Percentiles rank a stretch among this genome's conserved stretches.
Evolutionary conservation across 2,888 invertebrate genomes (phyloP).

Genomic region (Drepana falcataria): DNA sequence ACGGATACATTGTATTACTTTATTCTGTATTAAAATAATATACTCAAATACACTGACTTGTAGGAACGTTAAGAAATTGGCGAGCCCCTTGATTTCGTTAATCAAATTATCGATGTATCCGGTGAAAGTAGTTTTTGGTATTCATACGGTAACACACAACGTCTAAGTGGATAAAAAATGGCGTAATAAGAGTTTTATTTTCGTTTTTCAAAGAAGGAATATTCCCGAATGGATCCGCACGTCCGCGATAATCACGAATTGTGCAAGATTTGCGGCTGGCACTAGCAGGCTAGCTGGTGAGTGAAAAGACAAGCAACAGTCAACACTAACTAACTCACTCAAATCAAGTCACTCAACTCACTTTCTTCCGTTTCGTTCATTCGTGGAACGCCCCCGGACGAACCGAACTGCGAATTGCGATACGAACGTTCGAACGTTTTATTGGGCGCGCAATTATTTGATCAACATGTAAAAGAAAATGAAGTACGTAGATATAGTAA

Average conservation of each 20-base stretch:
- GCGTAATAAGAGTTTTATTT: slow-evolving; percentile 28
- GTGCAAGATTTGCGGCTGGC: slow-evolving; percentile 26
- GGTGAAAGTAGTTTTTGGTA: slow-evolving; percentile 58
- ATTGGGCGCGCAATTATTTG: no score
- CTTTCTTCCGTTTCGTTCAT: no score
- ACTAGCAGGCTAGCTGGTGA: no score
- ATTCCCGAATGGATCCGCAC: slow-evolving; percentile 47
- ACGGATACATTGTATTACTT: slow-evolving; percentile 55
- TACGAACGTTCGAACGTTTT: no score
- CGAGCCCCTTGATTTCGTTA: slow-evolving; percentile 49
- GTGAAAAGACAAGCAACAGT: no score
- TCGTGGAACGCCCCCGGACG: no score
- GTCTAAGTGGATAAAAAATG: slow-evolving; percentile 28
- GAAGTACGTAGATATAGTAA: no score
- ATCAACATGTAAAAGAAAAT: no score
- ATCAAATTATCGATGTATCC: slow-evolving; percentile 67
- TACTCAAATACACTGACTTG: background rate
- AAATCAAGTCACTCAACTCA: no score
- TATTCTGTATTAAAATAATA: slow-evolving; percentile 35
- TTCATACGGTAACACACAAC: slow-evolving; percentile 27
- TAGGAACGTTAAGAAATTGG: slow-evolving; percentile 20
- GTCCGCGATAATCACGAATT: slow-evolving; percentile 53
- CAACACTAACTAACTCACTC: no score
- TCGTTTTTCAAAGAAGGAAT: slow-evolving; percentile 25
- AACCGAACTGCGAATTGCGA: no score